Percentiles rank a stretch among this genome's conserved stretches.
Evolutionary conservation across 2,888 invertebrate genomes (phyloP).

Genomic region (Lissonota sp.): DNA sequence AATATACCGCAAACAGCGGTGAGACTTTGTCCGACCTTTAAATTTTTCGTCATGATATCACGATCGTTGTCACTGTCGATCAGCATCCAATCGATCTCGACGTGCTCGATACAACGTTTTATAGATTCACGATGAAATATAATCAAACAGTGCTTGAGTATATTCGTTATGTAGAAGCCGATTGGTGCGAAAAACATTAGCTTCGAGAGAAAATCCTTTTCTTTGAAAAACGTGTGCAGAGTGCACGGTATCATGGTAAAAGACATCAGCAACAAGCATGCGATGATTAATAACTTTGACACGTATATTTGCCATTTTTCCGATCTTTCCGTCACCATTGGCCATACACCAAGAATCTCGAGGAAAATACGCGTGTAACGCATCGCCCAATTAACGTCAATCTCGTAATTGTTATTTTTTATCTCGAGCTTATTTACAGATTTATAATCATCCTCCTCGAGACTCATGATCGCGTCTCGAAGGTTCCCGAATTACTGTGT

Average conservation of each 20-base stretch:
- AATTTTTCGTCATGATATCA: constrained; percentile 52
- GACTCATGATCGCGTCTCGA: constrained; percentile 16
- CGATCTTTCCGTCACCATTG: constrained; percentile 40
- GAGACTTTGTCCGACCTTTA: constrained; percentile 39
- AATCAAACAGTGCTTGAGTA: constrained; percentile 43
- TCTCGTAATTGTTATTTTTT: constrained; percentile 22
- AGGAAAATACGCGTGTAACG: constrained; percentile 35
- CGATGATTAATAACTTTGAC: constrained; percentile 21
- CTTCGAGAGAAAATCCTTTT: constrained; percentile 22
- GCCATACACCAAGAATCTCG: constrained; percentile 49
- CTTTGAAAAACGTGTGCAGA: constrained; percentile 32
- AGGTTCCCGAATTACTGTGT: constrained; percentile 8
- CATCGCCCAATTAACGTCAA: constrained; percentile 15
- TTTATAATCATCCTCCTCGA: neutral
- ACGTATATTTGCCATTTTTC: constrained; percentile 21
- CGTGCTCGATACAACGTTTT: constrained; percentile 40
- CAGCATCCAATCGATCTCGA: constrained; percentile 42
- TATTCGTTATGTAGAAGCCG: constrained; percentile 38
- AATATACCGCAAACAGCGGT: constrained; percentile 64
- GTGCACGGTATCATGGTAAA: constrained; percentile 41
- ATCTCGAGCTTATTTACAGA: neutral
- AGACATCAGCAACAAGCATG: constrained; percentile 22
- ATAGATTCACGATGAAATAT: constrained; percentile 29
- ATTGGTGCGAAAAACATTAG: constrained; percentile 50
- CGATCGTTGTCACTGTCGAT: constrained; percentile 60